phyloP scores from a whole-genome alignment of 2,888 invertebrate species.

The Tyria jacobaeae region DNA sequence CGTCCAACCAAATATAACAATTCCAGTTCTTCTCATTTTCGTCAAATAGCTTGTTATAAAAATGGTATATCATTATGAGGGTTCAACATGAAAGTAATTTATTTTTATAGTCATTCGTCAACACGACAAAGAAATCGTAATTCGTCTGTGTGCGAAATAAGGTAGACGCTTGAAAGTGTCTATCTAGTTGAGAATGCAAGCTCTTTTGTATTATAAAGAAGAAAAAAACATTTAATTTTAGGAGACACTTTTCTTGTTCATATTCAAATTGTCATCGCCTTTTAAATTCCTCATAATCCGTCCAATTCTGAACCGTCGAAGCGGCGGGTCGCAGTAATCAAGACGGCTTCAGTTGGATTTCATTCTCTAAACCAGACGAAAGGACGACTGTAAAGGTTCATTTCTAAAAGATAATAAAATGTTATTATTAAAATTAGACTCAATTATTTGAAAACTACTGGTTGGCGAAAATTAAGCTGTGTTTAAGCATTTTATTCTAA shows the following conservation, averaged over 20 bases:
- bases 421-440: conserved; percentile 47
- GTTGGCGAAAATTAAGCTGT: conserved; percentile 24
- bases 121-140: conserved; percentile 66
- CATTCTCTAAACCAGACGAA: conserved; percentile 71
- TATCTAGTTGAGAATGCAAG: conserved; percentile 51
- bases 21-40: conserved; percentile 34
- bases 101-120: conserved; percentile 56
- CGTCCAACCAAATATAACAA: conserved; percentile 18
- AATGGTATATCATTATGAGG: conserved; percentile 32
- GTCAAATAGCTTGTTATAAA: conserved; percentile 24
- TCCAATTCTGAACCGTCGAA: conserved; percentile 81
- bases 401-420: conserved; percentile 56
- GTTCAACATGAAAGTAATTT: conserved; percentile 48
- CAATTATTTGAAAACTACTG: conserved; percentile 40
- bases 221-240: conserved; percentile 73
- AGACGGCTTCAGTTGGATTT: conserved; percentile 83
- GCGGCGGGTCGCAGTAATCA: conserved; percentile 81
- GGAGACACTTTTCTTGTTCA: conserved; percentile 77
- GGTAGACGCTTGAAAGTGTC: conserved; percentile 43
- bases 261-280: conserved; percentile 85
- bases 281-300: conserved; percentile 86
- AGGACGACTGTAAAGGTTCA: conserved; percentile 62
- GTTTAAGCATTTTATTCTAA: conserved; percentile 36
- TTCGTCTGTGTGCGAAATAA: conserved; percentile 53
- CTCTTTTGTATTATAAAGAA: conserved; percentile 45